phyloP scores from a whole-genome alignment of 1,140 invertebrate species.

The Lepidurus packardi region DNA sequence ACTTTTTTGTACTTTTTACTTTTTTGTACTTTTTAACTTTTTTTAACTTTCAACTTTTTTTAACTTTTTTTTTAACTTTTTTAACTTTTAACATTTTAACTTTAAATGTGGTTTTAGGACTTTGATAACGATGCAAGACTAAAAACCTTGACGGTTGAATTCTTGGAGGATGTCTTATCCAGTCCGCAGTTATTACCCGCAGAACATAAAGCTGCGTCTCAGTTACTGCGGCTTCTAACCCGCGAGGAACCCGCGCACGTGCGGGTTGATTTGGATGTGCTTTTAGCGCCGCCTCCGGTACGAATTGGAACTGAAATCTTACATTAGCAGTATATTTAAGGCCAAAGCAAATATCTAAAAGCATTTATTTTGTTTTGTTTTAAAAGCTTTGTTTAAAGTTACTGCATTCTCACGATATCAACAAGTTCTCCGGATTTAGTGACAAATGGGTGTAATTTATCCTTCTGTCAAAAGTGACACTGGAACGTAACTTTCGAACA shows the following conservation, averaged over 20 bases:
- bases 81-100: too few species aligned
- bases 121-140: conserved; percentile 74
- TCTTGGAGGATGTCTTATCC: conserved; percentile 80
- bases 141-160: conserved; percentile 71
- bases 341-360: background rate
- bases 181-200: conserved; percentile 79
- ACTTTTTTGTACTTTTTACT: too few species aligned
- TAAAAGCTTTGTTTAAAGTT: background rate
- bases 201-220: conserved; percentile 80
- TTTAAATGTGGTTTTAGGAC: conserved; percentile 24
- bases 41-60: too few species aligned
- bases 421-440: too few species aligned
- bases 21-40: too few species aligned
- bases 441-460: too few species aligned
- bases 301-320: conserved; percentile 36
- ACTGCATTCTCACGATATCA: background rate
- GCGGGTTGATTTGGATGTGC: conserved; percentile 61
- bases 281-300: conserved; percentile 68
- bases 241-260: conserved; percentile 59
- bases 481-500: too few species aligned
- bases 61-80: too few species aligned
- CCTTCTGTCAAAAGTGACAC: too few species aligned
- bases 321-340: background rate
- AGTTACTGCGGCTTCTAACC: conserved; percentile 70
- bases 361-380: background rate